These are phyloP conservation scores for Bolborhynchus lineola DNA, from an alignment of 2,113 vertebrate genomes.

Conservation along the genomic window DNA sequence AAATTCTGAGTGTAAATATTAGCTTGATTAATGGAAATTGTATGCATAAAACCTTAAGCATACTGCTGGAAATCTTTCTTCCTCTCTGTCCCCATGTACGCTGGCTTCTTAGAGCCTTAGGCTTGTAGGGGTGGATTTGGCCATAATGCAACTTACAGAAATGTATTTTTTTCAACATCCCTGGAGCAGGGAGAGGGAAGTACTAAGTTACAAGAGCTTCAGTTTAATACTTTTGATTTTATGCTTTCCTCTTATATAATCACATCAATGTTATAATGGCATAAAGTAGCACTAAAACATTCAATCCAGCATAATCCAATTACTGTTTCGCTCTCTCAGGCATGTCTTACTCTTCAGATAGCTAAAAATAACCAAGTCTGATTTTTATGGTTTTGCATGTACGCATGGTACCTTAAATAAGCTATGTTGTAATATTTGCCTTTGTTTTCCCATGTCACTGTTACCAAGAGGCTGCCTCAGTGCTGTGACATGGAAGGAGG, in stretches of 20 bases:
- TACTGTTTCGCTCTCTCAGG: neutral
- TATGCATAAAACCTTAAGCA: neutral
- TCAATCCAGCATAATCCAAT: conserved; percentile 46
- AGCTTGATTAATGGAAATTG: neutral
- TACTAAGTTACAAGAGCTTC: neutral
- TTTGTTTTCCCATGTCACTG: neutral
- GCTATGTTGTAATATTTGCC: neutral
- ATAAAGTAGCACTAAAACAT: conserved; percentile 21
- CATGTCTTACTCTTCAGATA: neutral
- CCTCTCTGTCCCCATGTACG: neutral
- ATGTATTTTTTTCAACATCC: neutral
- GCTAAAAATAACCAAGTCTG: neutral
- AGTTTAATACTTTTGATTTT: neutral
- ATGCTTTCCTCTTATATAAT: conserved; percentile 23
- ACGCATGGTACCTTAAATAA: neutral
- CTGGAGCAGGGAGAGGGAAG: neutral
- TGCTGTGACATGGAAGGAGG: neutral
- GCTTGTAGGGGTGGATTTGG: neutral
- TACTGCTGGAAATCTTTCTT: neutral
- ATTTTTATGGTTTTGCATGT: neutral
- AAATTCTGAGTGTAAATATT: conserved; percentile 37
- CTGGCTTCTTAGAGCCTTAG: neutral
- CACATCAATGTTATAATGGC: neutral
- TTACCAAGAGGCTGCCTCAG: neutral
- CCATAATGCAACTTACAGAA: neutral